Evolutionary conservation across 2,113 vertebrate species (phyloP), one percentile per base, ranked within the genome.

Genomic region (Callospermophilus lateralis): DNA sequence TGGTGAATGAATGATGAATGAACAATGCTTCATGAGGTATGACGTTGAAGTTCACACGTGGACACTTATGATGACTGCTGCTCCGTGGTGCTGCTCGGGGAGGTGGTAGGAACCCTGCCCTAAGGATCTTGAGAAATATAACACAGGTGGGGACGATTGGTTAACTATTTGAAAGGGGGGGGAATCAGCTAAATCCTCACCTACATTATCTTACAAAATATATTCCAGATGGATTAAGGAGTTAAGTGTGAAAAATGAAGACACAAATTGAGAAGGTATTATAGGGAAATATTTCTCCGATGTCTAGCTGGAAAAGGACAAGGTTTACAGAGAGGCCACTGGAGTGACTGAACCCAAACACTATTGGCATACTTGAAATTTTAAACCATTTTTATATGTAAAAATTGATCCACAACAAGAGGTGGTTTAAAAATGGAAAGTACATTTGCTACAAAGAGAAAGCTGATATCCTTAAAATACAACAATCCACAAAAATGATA

Each of bases 201-300:
- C 93, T 95, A 74, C 45, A 87, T 97, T 97, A 97, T 98, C 95
- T 96, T 95, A 76, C 94, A 96, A 97, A 98, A 98, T 98, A 94
- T 42, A 96, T 98, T 97, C 94, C 97, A 98, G 97, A 96, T 98
- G 96, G 96, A 97, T 97, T 97, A 97, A 97, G 90, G 84, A 97
- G 86, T 95, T 93, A 83, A 94, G 96, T 94, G 96, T 97, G 90
- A 97, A 97, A 97, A 96, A 96, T 96, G 95, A 97, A 98, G 94
- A 93, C 92, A 92, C 88, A 96, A 97, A 95, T 92, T 93, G 83
- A 94, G 93, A 88, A 96, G 67, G 22, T 68, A 90, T 98, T 94
- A 93, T 53, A 92, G 87, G 80, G 72, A 95, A 93, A 78, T 97
- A 92, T 89, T 96, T 96, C 95, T 94, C 79, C 97, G 93, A 90